phyloP scores from a whole-genome alignment of 1,140 invertebrate species.

The Hypothenemus hampei region DNA sequence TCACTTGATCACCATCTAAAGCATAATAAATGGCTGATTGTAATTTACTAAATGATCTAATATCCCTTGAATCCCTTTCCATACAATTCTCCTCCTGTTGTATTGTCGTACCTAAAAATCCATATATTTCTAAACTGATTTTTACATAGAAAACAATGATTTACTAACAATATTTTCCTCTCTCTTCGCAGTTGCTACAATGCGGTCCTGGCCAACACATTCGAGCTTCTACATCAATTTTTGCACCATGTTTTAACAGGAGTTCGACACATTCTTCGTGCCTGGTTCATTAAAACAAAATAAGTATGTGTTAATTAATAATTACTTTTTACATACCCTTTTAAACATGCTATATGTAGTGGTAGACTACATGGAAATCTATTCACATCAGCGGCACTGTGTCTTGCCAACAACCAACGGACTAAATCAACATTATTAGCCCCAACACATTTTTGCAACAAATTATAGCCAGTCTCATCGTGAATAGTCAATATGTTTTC shows the following conservation, averaged over 20 bases:
- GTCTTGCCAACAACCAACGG: conserved; percentile 58
- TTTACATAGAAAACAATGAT: not conserved
- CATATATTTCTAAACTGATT: no score
- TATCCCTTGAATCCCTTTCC: conserved; percentile 39
- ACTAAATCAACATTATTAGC: conserved; percentile 68
- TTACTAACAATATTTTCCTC: conserved; percentile 51
- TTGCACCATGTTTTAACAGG: conserved; percentile 52
- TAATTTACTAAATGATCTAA: conserved; percentile 53
- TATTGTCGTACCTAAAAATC: conserved; percentile 31
- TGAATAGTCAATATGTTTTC: conserved; percentile 63
- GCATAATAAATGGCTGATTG: conserved; percentile 70
- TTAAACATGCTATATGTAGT: conserved; percentile 66
- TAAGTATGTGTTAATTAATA: conserved; percentile 1
- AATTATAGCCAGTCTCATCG: conserved; percentile 66
- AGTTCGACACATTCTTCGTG: conserved; percentile 55
- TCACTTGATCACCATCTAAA: conserved; percentile 66
- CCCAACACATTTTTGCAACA: conserved; percentile 67
- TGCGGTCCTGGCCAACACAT: conserved; percentile 68
- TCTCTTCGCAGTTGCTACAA: conserved; percentile 65
- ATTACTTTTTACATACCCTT: conserved; percentile 49
- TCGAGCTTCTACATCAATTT: conserved; percentile 51
- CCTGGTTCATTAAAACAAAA: no score
- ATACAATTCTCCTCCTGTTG: conserved; percentile 43
- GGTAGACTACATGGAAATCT: conserved; percentile 66
- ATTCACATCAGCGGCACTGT: conserved; percentile 62